Percentiles rank a stretch among this genome's conserved stretches.
phyloP scores from a whole-genome alignment of 2,797 vertebrate genomes.

The Zenarchopterus dispar region DNA sequence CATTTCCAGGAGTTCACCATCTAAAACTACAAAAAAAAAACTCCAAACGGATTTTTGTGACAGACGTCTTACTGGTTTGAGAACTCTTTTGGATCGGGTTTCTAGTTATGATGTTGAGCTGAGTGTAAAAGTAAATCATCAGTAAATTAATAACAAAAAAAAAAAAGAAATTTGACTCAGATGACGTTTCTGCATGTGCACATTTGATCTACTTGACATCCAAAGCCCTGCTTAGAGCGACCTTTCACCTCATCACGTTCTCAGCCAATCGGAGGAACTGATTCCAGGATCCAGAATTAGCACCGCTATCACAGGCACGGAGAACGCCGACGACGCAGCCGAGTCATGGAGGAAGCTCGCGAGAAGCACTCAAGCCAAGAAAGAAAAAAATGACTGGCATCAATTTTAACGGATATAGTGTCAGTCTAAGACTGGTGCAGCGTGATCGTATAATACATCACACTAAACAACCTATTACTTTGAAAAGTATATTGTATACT shows the following conservation, averaged over 20 bases:
- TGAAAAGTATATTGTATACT: no score
- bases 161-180: neutral
- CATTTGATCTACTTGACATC: conserved; percentile 19
- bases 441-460: no score
- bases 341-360: conserved; percentile 25
- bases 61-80: no score
- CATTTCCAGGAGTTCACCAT: no score
- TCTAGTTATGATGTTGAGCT: no score
- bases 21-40: no score
- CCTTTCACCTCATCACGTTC: conserved; percentile 54
- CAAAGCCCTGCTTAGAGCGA: conserved; percentile 10
- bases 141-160: neutral
- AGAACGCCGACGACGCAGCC: conserved; percentile 56
- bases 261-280: conserved; percentile 42
- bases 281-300: conserved; percentile 71
- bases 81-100: no score
- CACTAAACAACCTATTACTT: no score
- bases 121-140: no score
- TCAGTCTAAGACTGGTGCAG: no score
- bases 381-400: conserved; percentile 1
- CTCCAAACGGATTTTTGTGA: no score
- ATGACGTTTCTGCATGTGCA: neutral
- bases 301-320: conserved; percentile 67
- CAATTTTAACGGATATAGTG: no score
- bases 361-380: conserved; percentile 8